Base-by-base conservation (phyloP, 2,797 vertebrate species). In the Crax fasciolata region DNA sequence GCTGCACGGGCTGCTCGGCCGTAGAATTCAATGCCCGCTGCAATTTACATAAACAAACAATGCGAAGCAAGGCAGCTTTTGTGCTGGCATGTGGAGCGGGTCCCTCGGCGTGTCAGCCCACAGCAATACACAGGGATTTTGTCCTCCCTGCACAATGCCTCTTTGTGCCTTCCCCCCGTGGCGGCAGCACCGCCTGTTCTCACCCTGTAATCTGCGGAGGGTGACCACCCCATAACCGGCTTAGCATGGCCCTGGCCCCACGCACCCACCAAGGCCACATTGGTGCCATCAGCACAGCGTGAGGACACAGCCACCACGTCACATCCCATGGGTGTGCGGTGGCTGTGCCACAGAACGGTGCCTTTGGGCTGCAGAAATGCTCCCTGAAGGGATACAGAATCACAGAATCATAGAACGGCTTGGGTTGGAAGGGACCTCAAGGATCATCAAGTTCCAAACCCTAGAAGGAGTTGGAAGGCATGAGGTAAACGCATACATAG, bases 231-330 rank as follows among this genome's bases (percentile, higher is more conserved):
- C 91, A 86, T 96, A 96, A 97, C 97, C 96, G 96, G 98, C 98
- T 99, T 99, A 99, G 98, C 98, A 98, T 98, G 99, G 98, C 97
- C 96, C 96, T 73, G 93, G 95, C 30, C 96, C 94, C 16, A 41
- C 95, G 94, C 98, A 96, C 94, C 96, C 88, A 97, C 94, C 92
- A 84, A 43, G 87, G 14, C 5, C 23, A 10, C 70, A 1, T 90
- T 94, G 4, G 27, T 19, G 18, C 59, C 18, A 6, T 28, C 38
- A 13, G 38, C 8, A 27, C 39, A 5, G 38, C 28, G 39, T 4
- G 23, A 59, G 14, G 57, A 30, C 52, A 7, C 52, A 5, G 54
- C 18, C 18, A 20, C 17, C 28, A 7, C 28, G 10, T 11, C 54
- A 8, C 54, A 19, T n/a, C 54, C 54, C 17, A 19, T 3, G 54